Evolutionary conservation across 2,113 vertebrate species (phyloP).

Genomic region (Riparia riparia): DNA sequence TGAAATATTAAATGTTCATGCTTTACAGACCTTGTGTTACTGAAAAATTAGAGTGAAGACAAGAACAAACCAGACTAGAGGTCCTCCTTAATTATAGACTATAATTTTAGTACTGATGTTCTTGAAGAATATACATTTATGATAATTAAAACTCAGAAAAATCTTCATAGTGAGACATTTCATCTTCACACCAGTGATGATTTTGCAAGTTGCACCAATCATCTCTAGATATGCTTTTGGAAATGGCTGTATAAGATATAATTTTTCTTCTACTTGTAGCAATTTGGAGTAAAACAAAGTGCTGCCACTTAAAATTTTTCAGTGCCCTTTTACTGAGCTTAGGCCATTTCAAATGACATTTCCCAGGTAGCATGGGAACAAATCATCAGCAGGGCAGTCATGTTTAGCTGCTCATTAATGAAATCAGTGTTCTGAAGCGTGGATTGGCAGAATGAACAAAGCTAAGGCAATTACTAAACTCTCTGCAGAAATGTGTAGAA

Average conservation of each 20-base stretch:
- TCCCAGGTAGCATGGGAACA: not conserved
- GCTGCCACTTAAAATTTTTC: not conserved
- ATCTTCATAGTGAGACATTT: not conserved
- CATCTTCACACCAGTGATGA: not conserved
- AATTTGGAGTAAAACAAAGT: not conserved
- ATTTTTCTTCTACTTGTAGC: not conserved
- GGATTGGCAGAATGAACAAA: slow-evolving; percentile 23
- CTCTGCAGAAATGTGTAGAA: slow-evolving; percentile 11
- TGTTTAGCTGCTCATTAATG: slow-evolving; percentile 57
- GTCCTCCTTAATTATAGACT: not conserved
- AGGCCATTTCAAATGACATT: not conserved
- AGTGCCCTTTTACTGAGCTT: not conserved
- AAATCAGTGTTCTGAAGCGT: slow-evolving; percentile 47
- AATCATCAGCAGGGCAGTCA: slow-evolving; percentile 11
- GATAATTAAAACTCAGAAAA: not conserved
- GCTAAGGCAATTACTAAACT: not conserved
- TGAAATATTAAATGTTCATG: not conserved
- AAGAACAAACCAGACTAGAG: not conserved
- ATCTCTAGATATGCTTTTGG: not conserved
- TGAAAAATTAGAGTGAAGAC: not conserved
- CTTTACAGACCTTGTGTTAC: not conserved
- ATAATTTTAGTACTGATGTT: not conserved
- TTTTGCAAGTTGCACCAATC: not conserved
- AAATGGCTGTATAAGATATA: not conserved
- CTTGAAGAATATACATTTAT: not conserved